Conservation (phyloP, 1,140 invertebrate species). For the Formica exsecta region DNA sequence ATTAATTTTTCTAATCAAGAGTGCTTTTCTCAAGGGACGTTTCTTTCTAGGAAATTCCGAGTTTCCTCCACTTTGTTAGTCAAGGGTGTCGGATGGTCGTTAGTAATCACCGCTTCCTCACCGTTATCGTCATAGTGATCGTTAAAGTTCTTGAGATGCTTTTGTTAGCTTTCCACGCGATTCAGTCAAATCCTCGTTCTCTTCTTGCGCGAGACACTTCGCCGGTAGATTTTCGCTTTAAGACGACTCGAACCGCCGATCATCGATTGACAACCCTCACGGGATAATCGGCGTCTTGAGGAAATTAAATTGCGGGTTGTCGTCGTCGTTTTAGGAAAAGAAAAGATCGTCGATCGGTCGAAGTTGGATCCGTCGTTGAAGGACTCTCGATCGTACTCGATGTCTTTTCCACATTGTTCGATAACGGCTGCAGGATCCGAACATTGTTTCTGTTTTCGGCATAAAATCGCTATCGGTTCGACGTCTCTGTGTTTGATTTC, state of each 20-base stretch:
- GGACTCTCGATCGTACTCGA: slow-evolving; percentile 15
- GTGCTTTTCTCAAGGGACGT: no score
- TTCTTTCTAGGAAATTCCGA: neutral
- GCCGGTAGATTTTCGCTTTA: slow-evolving; percentile 19
- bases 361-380: neutral
- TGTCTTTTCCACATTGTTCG: slow-evolving; percentile 24
- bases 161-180: neutral
- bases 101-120: slow-evolving; percentile 14
- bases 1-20: neutral
- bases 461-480: neutral
- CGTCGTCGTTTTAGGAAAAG: neutral
- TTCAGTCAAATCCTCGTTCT: neutral
- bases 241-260: slow-evolving; percentile 4
- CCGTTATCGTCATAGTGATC: neutral
- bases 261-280: slow-evolving; percentile 24
- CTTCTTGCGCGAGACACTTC: neutral
- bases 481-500: neutral
- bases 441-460: slow-evolving; percentile 10
- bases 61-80: slow-evolving; percentile 1
- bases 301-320: slow-evolving; percentile 55
- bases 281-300: neutral
- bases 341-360: slow-evolving; percentile 10
- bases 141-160: slow-evolving; percentile 29
- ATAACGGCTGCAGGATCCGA: neutral
- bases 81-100: neutral